These are phyloP conservation scores for Tokudaia muenninki DNA, from an alignment of 2,797 vertebrate genomes.

Conservation along the genomic window DNA sequence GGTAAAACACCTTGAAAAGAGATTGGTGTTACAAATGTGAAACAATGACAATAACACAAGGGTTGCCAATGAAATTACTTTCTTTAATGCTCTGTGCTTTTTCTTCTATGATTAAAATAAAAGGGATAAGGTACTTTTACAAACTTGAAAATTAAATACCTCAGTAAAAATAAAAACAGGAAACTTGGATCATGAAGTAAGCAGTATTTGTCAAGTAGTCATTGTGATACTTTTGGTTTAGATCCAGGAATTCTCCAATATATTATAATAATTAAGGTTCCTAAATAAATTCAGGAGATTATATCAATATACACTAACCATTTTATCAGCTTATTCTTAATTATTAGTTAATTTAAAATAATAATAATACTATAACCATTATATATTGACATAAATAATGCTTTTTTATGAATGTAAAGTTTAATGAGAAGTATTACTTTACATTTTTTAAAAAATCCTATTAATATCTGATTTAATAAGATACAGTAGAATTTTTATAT, in stretches of 20 bases:
- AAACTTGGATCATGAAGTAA: neutral
- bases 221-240: neutral
- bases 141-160: neutral
- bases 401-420: constrained; percentile 57
- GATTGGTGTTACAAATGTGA: neutral
- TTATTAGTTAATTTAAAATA: constrained; percentile 33
- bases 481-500: constrained; percentile 28
- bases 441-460: constrained; percentile 34
- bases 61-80: neutral
- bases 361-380: neutral
- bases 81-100: neutral
- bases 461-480: constrained; percentile 31
- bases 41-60: neutral
- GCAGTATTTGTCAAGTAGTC: neutral
- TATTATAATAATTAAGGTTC: neutral
- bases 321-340: neutral
- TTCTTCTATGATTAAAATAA: neutral
- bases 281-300: neutral
- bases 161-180: neutral
- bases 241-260: neutral
- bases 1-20: neutral
- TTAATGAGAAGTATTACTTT: constrained; percentile 32
- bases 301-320: neutral
- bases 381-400: constrained; percentile 17
- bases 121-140: neutral